Evolutionary conservation across 1,140 invertebrate species (phyloP).

Genomic region (Polypedilum pembai): DNA sequence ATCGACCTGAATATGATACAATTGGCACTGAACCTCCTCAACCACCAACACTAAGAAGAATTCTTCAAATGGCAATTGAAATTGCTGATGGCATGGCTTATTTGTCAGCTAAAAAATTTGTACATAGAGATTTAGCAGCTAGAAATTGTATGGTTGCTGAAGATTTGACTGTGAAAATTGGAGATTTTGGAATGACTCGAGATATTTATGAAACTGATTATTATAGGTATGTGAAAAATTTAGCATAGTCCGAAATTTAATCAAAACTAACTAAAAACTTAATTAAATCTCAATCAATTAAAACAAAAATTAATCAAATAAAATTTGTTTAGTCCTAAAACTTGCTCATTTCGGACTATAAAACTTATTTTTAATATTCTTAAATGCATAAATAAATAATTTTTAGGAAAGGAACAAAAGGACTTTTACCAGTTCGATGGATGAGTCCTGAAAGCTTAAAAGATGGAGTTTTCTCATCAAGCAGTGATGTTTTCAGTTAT

Average conservation of each 20-base stretch:
- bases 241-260: too few species aligned
- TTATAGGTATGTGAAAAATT: slow-evolving; percentile 55
- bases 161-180: slow-evolving; percentile 90
- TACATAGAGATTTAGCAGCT: slow-evolving; percentile 94
- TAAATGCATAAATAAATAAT: too few species aligned
- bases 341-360: too few species aligned
- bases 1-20: slow-evolving; percentile 63
- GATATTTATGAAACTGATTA: slow-evolving; percentile 98
- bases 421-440: slow-evolving; percentile 60
- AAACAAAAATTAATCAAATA: too few species aligned
- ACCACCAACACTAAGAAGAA: slow-evolving; percentile 53
- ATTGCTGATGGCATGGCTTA: slow-evolving; percentile 99
- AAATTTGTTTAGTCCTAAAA: too few species aligned
- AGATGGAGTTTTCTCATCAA: slow-evolving; percentile 60
- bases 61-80: slow-evolving; percentile 84
- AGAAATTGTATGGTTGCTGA: slow-evolving; percentile 94
- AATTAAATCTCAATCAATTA: too few species aligned
- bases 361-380: too few species aligned
- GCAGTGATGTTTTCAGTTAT: slow-evolving; percentile 93
- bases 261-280: too few species aligned
- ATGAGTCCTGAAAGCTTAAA: slow-evolving; percentile 95
- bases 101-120: slow-evolving; percentile 86
- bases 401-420: slow-evolving; percentile 82
- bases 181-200: slow-evolving; percentile 91
- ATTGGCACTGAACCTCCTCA: slow-evolving; percentile 41